phyloP scores from a whole-genome alignment of 2,888 invertebrate genomes.

The Agrochola lota region DNA sequence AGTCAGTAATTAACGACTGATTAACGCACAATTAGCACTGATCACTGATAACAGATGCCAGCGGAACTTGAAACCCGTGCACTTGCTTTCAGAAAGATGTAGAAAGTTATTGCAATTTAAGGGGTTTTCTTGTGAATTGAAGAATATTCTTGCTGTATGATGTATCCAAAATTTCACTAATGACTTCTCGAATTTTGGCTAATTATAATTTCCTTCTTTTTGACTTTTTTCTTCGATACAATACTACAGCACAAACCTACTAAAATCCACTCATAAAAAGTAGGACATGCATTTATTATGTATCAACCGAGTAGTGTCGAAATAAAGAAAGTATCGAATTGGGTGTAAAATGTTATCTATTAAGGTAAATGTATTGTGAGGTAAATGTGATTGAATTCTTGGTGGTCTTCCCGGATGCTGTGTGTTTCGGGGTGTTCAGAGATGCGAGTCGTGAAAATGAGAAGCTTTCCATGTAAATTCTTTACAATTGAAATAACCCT shows the following conservation, averaged over 20 bases:
- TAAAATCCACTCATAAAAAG: not conserved
- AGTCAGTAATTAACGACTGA: conserved; percentile 81
- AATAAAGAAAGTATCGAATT: not conserved
- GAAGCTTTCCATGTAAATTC: not conserved
- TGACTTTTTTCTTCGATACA: not conserved
- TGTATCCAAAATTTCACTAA: not conserved
- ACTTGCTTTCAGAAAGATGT: conserved; percentile 19
- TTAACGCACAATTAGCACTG: conserved; percentile 84
- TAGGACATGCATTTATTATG: not conserved
- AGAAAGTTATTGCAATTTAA: not conserved
- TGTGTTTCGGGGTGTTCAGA: not conserved
- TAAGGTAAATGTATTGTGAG: conserved; percentile 12
- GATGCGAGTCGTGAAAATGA: not conserved
- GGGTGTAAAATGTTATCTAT: conserved; percentile 32
- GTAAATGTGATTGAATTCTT: conserved; percentile 17
- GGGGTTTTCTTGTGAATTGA: not conserved
- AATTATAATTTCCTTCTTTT: not conserved
- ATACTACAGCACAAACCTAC: no score
- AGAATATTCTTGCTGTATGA: not conserved
- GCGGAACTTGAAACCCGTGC: conserved; percentile 52
- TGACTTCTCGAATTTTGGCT: not conserved
- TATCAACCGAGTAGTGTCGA: not conserved
- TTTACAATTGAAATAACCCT: not conserved
- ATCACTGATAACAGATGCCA: conserved; percentile 79
- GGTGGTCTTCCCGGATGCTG: not conserved